Percentiles rank a stretch among this genome's conserved stretches.
Conservation (phyloP, 2,797 vertebrate species). For the Falco novaeseelandiae region DNA sequence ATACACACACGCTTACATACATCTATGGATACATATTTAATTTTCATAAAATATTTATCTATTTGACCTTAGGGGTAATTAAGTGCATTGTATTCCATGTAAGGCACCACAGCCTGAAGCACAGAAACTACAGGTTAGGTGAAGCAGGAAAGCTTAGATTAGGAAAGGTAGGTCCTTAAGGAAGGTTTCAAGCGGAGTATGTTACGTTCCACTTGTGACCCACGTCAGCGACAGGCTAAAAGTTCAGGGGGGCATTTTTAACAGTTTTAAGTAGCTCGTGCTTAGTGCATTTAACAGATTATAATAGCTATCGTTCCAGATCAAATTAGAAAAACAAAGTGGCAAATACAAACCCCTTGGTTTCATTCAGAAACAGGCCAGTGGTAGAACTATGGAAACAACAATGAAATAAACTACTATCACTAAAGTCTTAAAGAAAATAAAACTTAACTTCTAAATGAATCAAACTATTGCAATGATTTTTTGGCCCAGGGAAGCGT, state of each 20-base stretch:
- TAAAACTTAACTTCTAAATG: neutral
- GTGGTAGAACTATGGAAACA: neutral
- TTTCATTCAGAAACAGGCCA: neutral
- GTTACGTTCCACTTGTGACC: neutral
- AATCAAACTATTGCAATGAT: neutral
- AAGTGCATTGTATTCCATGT: neutral
- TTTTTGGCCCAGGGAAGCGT: neutral
- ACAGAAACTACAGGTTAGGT: neutral
- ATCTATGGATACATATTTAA: accelerated
- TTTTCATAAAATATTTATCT: neutral
- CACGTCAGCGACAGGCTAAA: neutral
- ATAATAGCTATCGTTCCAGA: neutral
- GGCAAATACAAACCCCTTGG: neutral
- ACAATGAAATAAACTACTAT: neutral
- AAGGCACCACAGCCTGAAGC: neutral
- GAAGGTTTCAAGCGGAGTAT: neutral
- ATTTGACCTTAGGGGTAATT: neutral
- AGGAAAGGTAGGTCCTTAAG: neutral
- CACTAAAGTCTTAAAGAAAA: neutral
- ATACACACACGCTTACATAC: accelerated
- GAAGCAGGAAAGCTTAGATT: neutral
- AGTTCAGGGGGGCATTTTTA: neutral
- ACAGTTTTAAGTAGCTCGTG: neutral
- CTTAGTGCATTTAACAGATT: neutral
- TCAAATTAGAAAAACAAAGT: neutral